Evolutionary conservation across 1,140 invertebrate species (phyloP).

Genomic region (Gryllus bimaculatus): DNA sequence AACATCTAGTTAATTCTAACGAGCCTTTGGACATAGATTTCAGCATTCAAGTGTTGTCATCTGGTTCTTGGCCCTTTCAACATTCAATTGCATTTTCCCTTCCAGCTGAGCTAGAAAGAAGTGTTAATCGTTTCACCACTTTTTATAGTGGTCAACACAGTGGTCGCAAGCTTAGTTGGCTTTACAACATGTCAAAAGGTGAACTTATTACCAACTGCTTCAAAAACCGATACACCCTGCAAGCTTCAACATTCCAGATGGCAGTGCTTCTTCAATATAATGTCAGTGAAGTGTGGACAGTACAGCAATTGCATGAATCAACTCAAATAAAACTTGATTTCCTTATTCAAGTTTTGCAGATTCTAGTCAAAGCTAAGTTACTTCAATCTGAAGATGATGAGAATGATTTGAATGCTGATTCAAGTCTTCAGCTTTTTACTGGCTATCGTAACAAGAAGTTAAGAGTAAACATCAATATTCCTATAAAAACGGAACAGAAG

Average conservation of each 20-base stretch:
- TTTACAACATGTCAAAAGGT: constrained; percentile 97
- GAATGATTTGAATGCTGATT: constrained; percentile 57
- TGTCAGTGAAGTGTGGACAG: constrained; percentile 68
- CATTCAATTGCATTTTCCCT: constrained; percentile 84
- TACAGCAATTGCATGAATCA: constrained; percentile 78
- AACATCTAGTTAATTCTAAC: constrained; percentile 46
- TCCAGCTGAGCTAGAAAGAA: constrained; percentile 87
- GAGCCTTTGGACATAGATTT: constrained; percentile 80
- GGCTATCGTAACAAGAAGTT: constrained; percentile 96
- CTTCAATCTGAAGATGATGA: constrained; percentile 52
- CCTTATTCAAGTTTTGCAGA: constrained; percentile 72
- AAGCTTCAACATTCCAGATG: constrained; percentile 44
- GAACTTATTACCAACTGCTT: constrained; percentile 96
- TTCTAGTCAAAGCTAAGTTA: constrained; percentile 88
- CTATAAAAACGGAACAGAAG: constrained; percentile 93
- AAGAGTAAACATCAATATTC: constrained; percentile 96
- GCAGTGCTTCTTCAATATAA: constrained; percentile 94
- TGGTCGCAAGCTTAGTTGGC: constrained; percentile 94
- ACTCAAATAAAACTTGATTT: constrained; percentile 84
- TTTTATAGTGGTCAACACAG: constrained; percentile 95
- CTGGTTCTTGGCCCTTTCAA: constrained; percentile 97
- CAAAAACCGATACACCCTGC: constrained; percentile 54
- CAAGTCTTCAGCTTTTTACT: constrained; percentile 63
- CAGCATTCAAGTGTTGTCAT: constrained; percentile 91
- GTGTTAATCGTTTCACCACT: constrained; percentile 86